These are phyloP conservation scores for Prochilodus magdalenae DNA, from an alignment of 2,113 vertebrate genomes.

Conservation along the genomic window DNA sequence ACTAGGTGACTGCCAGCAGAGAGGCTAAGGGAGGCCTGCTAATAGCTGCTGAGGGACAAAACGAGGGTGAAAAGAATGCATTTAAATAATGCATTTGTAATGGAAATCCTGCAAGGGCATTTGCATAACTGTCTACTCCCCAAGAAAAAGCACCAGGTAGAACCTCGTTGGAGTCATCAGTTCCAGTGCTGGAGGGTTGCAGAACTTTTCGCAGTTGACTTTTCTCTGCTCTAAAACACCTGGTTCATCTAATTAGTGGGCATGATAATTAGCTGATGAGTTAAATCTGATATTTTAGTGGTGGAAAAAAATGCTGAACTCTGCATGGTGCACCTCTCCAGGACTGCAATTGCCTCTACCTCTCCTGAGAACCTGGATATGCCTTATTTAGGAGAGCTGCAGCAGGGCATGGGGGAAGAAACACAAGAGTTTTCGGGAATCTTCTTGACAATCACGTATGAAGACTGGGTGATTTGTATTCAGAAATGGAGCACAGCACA, in stretches of 20 bases:
- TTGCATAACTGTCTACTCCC: constrained; percentile 44
- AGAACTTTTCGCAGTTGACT: not conserved
- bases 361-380: not conserved
- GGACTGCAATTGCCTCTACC: not conserved
- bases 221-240: not conserved
- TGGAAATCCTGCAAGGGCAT: constrained; percentile 44
- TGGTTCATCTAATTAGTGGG: not conserved
- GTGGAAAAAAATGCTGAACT: not conserved
- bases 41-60: constrained; percentile 50
- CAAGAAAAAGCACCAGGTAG: not conserved
- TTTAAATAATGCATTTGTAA: constrained; percentile 57
- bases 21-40: constrained; percentile 26
- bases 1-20: constrained; percentile 43
- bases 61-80: constrained; percentile 35
- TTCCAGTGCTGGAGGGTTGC: not conserved
- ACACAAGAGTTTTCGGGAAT: not conserved
- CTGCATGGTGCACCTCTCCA: not conserved
- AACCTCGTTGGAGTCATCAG: not conserved
- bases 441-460: not conserved
- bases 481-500: not conserved
- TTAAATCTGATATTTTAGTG: not conserved
- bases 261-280: not conserved
- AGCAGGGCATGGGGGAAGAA: not conserved
- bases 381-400: not conserved
- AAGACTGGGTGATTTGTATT: not conserved